A percentile compares a stretch with the other conserved stretches of the same genome.
phyloP scores from a whole-genome alignment of 2,113 vertebrate species.

The Pogonocichla stellata region DNA sequence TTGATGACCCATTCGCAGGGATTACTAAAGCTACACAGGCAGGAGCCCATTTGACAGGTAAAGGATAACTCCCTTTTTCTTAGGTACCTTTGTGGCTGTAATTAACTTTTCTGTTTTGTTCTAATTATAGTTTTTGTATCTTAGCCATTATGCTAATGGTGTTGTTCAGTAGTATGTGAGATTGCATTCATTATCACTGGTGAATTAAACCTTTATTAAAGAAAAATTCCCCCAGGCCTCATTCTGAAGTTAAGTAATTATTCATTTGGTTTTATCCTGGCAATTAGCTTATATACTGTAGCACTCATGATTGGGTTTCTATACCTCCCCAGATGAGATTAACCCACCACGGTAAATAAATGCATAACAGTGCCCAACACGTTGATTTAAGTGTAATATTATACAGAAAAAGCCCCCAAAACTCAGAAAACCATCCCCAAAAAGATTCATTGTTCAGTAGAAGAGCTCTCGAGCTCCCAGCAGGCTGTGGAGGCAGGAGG shows the following conservation, averaged over 20 bases:
- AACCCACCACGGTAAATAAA: slow-evolving; percentile 80
- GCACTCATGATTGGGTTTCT: slow-evolving; percentile 78
- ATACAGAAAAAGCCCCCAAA: neutral
- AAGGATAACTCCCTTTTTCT: slow-evolving; percentile 69
- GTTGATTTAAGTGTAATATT: slow-evolving; percentile 65
- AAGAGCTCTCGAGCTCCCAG: slow-evolving; percentile 28
- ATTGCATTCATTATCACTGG: slow-evolving; percentile 88
- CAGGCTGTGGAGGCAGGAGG: slow-evolving; percentile 30
- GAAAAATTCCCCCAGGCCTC: slow-evolving; percentile 84
- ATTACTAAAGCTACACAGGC: slow-evolving; percentile 1
- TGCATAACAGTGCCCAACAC: slow-evolving; percentile 65
- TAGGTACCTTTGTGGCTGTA: slow-evolving; percentile 77
- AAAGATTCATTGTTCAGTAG: slow-evolving; percentile 31
- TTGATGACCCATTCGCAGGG: neutral
- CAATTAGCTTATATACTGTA: slow-evolving; percentile 85
- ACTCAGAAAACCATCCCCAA: neutral
- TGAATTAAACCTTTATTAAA: slow-evolving; percentile 90
- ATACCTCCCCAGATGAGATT: slow-evolving; percentile 79
- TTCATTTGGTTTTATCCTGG: slow-evolving; percentile 85
- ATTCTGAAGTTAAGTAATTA: slow-evolving; percentile 87
- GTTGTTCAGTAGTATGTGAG: slow-evolving; percentile 86
- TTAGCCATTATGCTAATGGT: slow-evolving; percentile 85
- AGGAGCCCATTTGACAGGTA: slow-evolving; percentile 32
- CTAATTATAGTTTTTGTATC: slow-evolving; percentile 87
- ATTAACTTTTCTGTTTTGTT: slow-evolving; percentile 84